Conservation (phyloP, 1,140 invertebrate species). For the Trichomalopsis sarcophagae region DNA sequence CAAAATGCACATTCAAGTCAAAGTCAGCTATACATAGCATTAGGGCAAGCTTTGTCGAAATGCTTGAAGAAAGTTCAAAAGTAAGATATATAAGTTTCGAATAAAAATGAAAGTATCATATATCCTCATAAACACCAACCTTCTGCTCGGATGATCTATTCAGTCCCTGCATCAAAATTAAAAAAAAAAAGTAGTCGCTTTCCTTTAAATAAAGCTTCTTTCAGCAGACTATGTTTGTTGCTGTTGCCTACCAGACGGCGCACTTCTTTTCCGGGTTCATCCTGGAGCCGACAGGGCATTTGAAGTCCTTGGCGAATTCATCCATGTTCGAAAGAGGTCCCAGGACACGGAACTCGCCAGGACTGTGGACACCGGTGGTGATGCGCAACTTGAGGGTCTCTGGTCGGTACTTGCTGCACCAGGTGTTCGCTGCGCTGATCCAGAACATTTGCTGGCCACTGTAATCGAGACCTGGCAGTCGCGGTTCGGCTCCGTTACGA, state of each 20-base stretch:
- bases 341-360: constrained; percentile 87
- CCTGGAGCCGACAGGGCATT: constrained; percentile 85
- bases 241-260: constrained; percentile 81
- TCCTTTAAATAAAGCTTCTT: neutral
- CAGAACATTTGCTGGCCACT: constrained; percentile 85
- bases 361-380: constrained; percentile 86
- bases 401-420: constrained; percentile 81
- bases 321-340: constrained; percentile 93
- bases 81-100: neutral
- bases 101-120: neutral
- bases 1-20: neutral
- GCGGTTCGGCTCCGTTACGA: constrained; percentile 79
- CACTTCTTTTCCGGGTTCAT: constrained; percentile 96
- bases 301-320: constrained; percentile 91
- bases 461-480: constrained; percentile 78
- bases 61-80: too few species aligned
- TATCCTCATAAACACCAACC: neutral
- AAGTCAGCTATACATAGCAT: neutral
- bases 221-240: neutral
- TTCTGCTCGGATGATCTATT: neutral
- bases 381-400: constrained; percentile 85
- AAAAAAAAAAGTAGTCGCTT: neutral
- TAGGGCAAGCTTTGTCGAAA: too few species aligned
- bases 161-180: neutral
- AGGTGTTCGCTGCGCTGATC: constrained; percentile 82